A percentile compares a stretch with the other conserved stretches of the same genome.
Conservation (phyloP, 1,140 invertebrate species). For the Harpegnathos saltator region DNA sequence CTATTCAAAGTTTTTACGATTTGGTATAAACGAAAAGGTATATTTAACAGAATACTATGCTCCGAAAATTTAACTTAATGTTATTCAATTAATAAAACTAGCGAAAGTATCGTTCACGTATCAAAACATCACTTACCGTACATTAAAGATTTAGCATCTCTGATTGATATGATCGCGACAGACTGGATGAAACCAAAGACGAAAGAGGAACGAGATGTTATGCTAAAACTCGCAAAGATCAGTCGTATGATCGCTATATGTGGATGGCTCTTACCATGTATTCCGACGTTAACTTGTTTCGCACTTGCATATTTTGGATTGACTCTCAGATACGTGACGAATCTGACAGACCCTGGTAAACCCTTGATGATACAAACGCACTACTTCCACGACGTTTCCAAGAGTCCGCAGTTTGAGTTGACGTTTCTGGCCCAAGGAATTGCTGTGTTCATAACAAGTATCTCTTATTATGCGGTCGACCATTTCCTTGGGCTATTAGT, state of each 20-base stretch:
- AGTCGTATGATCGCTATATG: neutral
- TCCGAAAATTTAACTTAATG: too few species aligned
- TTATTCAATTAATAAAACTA: neutral
- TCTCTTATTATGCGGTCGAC: conserved; percentile 35
- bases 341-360: conserved; percentile 6
- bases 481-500: conserved; percentile 34
- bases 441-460: neutral
- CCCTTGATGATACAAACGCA: conserved; percentile 19
- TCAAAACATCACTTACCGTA: neutral
- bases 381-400: conserved; percentile 18
- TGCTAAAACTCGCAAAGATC: conserved; percentile 17
- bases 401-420: conserved; percentile 42
- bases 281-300: neutral
- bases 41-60: too few species aligned
- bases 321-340: neutral
- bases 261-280: neutral
- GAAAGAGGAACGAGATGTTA: conserved; percentile 18
- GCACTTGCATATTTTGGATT: neutral
- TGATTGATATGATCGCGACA: conserved; percentile 30
- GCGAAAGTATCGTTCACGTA: neutral
- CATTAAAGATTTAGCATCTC: neutral
- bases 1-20: conserved; percentile 26
- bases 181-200: conserved; percentile 53
- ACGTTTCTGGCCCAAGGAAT: conserved; percentile 10
- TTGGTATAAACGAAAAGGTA: conserved; percentile 19